Conservation (phyloP, 2,888 invertebrate genomes). For the Tolmerus cingulatus region DNA sequence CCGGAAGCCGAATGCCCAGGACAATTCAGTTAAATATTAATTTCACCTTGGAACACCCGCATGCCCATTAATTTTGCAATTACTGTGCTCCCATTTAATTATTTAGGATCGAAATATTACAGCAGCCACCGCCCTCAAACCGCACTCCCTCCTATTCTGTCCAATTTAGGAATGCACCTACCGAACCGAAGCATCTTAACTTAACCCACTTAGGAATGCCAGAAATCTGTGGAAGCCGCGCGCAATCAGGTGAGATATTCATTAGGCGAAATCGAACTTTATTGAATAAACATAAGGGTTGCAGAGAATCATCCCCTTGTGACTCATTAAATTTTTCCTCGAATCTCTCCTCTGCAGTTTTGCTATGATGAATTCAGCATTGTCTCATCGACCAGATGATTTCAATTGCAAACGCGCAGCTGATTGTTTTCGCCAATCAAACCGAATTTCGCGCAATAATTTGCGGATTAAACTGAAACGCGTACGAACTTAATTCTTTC, state of each 20-base stretch:
- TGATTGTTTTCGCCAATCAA: slow-evolving; percentile 33
- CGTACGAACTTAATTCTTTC: slow-evolving; percentile 17
- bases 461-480: slow-evolving; percentile 14
- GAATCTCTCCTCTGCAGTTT: neutral
- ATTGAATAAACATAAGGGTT: slow-evolving; percentile 14
- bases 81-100: slow-evolving; percentile 11
- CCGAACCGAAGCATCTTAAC: neutral
- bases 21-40: neutral
- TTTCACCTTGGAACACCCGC: neutral
- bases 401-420: slow-evolving; percentile 2
- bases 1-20: neutral
- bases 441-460: slow-evolving; percentile 23
- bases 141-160: neutral
- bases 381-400: neutral
- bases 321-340: neutral
- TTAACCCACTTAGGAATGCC: slow-evolving; percentile 5
- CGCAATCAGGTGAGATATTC: neutral
- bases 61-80: slow-evolving; percentile 6
- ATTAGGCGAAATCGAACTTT: slow-evolving; percentile 4
- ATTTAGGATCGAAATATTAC: neutral
- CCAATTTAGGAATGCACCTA: neutral
- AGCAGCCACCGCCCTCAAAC: neutral
- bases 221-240: neutral
- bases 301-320: neutral
- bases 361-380: neutral